A percentile compares a stretch with the other conserved stretches of the same genome.
These are phyloP conservation scores for Rhea pennata DNA, from an alignment of 2,113 vertebrate genomes.

Conservation along the genomic window DNA sequence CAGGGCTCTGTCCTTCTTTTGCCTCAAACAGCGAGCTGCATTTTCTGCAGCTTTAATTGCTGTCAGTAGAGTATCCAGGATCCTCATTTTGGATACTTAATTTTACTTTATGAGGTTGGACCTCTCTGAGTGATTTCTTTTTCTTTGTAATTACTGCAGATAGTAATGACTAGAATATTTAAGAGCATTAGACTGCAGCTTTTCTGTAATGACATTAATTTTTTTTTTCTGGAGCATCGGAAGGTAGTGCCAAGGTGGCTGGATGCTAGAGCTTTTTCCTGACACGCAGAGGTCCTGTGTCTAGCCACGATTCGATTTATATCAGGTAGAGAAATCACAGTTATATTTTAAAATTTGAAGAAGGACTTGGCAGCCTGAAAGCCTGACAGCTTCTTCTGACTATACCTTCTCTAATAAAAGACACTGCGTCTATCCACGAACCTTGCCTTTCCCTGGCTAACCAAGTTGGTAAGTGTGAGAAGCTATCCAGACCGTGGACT, in stretches of 20 bases:
- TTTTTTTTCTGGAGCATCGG: not conserved
- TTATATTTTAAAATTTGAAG: not conserved
- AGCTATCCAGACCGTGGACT: not conserved
- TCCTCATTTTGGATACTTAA: slow-evolving; percentile 16
- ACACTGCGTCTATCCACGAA: not conserved
- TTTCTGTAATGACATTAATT: not conserved
- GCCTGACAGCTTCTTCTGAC: not conserved
- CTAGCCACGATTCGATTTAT: not conserved
- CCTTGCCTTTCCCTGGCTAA: not conserved
- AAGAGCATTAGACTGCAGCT: not conserved
- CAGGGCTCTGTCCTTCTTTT: not conserved
- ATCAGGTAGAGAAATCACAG: not conserved
- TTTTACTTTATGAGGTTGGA: not conserved
- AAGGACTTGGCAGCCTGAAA: not conserved
- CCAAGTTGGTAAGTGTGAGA: not conserved
- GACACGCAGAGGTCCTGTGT: not conserved
- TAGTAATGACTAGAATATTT: not conserved
- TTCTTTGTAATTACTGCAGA: not conserved
- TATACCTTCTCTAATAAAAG: not conserved
- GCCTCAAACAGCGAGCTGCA: not conserved
- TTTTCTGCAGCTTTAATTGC: not conserved
- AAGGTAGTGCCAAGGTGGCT: not conserved
- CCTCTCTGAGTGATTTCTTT: not conserved
- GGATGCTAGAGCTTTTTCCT: not conserved
- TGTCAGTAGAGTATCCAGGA: not conserved